phyloP scores from a whole-genome alignment of 2,888 invertebrate genomes.

The Nineta flava region DNA sequence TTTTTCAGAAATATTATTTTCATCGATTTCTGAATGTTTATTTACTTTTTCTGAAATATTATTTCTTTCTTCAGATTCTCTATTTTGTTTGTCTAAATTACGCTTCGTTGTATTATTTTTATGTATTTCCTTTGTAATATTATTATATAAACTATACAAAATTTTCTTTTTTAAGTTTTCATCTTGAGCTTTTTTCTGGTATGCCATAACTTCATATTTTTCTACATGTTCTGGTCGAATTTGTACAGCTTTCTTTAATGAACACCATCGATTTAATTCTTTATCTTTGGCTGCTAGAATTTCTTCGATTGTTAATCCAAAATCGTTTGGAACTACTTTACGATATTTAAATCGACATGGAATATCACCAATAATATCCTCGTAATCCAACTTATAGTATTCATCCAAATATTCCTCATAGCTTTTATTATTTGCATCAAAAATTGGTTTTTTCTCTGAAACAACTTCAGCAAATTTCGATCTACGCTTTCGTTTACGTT shows the following conservation, averaged over 20 bases:
- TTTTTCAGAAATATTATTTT: constrained; percentile 3
- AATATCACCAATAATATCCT: constrained; percentile 83
- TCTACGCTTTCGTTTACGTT: constrained; percentile 40
- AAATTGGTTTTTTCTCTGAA: constrained; percentile 62
- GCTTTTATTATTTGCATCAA: constrained; percentile 60
- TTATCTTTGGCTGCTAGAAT: constrained; percentile 82
- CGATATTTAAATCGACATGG: constrained; percentile 90
- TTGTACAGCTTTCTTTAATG: constrained; percentile 73
- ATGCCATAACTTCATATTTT: constrained; percentile 60
- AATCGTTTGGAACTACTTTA: constrained; percentile 76
- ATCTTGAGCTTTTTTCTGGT: constrained; percentile 56
- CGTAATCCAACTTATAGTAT: constrained; percentile 88
- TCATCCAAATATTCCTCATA: constrained; percentile 86
- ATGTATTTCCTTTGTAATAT: constrained; percentile 11
- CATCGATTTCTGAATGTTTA: constrained; percentile 10
- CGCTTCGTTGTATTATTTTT: constrained; percentile 13
- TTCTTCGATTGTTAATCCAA: constrained; percentile 84
- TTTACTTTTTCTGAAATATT: constrained; percentile 10
- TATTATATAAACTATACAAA: constrained; percentile 56
- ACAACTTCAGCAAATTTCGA: constrained; percentile 64
- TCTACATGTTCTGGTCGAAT: constrained; percentile 64
- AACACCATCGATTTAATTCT: constrained; percentile 91
- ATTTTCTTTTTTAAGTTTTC: constrained; percentile 58
- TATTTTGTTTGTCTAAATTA: constrained; percentile 16
- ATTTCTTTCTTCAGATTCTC: constrained; percentile 9